Evolutionary conservation across 1,140 invertebrate genomes (phyloP).

Genomic region (Drosophila malerkotliana): DNA sequence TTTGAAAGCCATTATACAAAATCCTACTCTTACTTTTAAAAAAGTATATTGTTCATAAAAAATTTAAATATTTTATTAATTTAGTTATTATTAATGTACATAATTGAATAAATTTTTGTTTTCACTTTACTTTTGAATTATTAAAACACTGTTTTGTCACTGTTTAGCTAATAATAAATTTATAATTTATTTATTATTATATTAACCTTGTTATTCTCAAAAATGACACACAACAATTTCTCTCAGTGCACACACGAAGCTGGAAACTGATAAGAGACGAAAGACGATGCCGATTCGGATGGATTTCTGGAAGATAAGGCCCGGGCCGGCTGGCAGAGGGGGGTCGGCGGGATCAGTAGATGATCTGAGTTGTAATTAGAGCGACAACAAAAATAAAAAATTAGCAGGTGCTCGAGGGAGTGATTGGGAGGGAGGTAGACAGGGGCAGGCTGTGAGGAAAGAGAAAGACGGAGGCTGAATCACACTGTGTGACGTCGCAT

Average conservation of each 20-base stretch:
- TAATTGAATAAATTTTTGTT: too few species aligned
- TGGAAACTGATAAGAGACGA: conserved; percentile 22
- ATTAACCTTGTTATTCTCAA: not conserved
- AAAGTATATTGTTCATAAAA: too few species aligned
- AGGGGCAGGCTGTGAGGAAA: not conserved
- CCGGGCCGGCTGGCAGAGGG: not conserved
- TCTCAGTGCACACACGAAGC: conserved; percentile 19
- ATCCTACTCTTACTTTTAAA: too few species aligned
- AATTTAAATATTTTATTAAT: too few species aligned
- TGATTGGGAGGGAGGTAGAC: not conserved
- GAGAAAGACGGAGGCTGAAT: conserved; percentile 28
- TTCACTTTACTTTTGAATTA: too few species aligned
- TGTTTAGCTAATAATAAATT: too few species aligned
- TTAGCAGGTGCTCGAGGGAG: conserved; percentile 53
- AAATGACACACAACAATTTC: not conserved
- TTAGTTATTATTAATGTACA: too few species aligned
- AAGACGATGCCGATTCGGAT: conserved; percentile 4
- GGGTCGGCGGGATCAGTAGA: conserved; percentile 23
- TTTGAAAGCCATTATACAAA: too few species aligned
- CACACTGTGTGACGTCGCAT: conserved; percentile 37
- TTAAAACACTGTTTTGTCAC: too few species aligned
- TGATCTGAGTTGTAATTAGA: conserved; percentile 63
- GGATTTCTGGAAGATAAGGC: conserved; percentile 30
- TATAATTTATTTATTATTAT: not conserved
- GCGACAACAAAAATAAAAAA: conserved; percentile 52